Conservation (phyloP, 2,888 invertebrate species). For the Drosophila affinis region DNA sequence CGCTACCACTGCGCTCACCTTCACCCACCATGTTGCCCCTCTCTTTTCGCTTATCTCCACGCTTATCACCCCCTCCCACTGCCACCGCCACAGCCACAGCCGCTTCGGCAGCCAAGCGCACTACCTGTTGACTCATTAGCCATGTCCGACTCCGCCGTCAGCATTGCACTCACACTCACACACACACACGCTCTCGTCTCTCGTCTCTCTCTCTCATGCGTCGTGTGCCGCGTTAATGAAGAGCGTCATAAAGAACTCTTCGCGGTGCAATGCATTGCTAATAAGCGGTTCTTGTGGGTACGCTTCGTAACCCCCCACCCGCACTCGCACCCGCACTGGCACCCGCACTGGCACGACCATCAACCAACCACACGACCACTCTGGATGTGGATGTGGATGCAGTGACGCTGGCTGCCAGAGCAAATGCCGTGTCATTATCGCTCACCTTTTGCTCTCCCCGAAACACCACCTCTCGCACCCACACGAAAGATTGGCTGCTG, state of each 20-base stretch:
- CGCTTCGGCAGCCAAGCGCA: conserved; percentile 70
- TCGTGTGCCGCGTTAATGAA: conserved; percentile 57
- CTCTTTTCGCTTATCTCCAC: background rate
- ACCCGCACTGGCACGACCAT: conserved; percentile 1
- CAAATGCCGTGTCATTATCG: conserved; percentile 66
- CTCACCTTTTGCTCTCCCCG: conserved; percentile 20
- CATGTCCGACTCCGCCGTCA: conserved; percentile 8
- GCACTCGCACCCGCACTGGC: conserved; percentile 2
- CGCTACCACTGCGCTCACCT: background rate
- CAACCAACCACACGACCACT: conserved; percentile 2
- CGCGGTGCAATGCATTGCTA: conserved; percentile 60
- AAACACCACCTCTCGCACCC: conserved; percentile 14
- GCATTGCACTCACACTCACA: conserved; percentile 23
- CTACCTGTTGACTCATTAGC: conserved; percentile 76
- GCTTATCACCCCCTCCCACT: conserved; percentile 37
- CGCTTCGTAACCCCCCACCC: conserved; percentile 8
- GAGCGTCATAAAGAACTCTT: conserved; percentile 33
- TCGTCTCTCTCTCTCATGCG: conserved; percentile 28
- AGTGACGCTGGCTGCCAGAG: conserved; percentile 8
- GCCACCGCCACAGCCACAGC: conserved; percentile 21
- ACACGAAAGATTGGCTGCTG: conserved; percentile 4
- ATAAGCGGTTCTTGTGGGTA: conserved; percentile 63
- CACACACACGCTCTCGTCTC: conserved; percentile 9
- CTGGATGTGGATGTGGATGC: conserved; percentile 33
- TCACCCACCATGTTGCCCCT: background rate